Conservation (phyloP, 2,113 vertebrate species). For the Lasiurus borealis region DNA sequence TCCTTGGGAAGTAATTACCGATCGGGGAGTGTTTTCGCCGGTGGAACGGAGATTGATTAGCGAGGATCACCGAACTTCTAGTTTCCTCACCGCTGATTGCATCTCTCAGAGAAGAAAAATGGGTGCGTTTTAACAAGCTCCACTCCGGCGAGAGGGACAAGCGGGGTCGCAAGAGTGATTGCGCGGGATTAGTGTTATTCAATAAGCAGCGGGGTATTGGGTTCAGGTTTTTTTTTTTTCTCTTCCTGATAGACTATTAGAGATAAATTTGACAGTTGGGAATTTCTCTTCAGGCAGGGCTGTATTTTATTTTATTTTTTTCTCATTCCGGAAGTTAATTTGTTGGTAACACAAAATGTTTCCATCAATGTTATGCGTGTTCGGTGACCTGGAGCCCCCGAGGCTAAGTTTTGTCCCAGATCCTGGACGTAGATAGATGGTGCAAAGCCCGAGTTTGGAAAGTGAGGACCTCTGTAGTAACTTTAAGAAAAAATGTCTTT, state of each 20-base stretch:
- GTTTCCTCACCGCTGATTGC: constrained; percentile 81
- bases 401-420: constrained; percentile 62
- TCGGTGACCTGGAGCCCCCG: constrained; percentile 59
- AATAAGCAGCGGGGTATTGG: constrained; percentile 77
- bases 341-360: constrained; percentile 79
- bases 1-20: constrained; percentile 78
- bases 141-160: constrained; percentile 68
- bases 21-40: constrained; percentile 75
- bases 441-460: constrained; percentile 51
- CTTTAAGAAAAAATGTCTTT: neutral
- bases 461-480: constrained; percentile 19
- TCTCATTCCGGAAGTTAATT: constrained; percentile 81
- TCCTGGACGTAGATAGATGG: constrained; percentile 60
- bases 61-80: constrained; percentile 73
- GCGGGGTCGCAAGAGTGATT: constrained; percentile 78
- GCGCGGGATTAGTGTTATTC: constrained; percentile 76
- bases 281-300: constrained; percentile 73
- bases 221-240: constrained; percentile 72
- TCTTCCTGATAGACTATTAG: constrained; percentile 74
- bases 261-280: constrained; percentile 81
- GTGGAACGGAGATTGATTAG: constrained; percentile 79
- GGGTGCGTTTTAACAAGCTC: constrained; percentile 78
- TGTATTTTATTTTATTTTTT: constrained; percentile 78
- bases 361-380: constrained; percentile 74
- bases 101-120: constrained; percentile 83